phyloP scores from a whole-genome alignment of 1,140 invertebrate species.

The Pristionchus pacificus region DNA sequence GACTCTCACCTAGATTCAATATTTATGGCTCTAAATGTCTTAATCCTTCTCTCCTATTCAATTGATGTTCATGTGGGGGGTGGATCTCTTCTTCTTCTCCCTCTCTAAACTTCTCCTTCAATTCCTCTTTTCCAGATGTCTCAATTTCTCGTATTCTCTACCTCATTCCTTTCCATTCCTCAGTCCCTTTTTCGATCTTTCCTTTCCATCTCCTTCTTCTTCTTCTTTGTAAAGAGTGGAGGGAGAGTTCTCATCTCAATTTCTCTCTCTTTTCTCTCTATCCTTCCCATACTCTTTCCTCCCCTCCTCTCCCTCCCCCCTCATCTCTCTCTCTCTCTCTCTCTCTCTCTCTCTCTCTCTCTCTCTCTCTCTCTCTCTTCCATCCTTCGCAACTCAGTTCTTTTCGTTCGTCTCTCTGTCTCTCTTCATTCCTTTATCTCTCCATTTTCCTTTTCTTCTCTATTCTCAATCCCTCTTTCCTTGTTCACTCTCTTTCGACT shows the following conservation, averaged over 20 bases:
- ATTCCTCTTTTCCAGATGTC: slow-evolving; percentile 16
- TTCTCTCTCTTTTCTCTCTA: slow-evolving; percentile 5
- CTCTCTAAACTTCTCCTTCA: background rate
- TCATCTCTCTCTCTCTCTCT: too few species aligned
- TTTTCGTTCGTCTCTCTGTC: background rate
- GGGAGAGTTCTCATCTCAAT: too few species aligned
- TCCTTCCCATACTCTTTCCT: slow-evolving; percentile 3
- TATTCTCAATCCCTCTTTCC: background rate
- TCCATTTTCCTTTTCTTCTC: background rate
- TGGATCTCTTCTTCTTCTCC: slow-evolving; percentile 1
- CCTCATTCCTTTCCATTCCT: background rate
- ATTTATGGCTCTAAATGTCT: background rate
- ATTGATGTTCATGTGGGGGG: too few species aligned
- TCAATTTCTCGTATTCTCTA: background rate
- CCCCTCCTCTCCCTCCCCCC: too few species aligned
- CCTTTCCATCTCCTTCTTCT: background rate
- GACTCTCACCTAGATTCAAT: background rate
- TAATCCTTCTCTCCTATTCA: background rate
- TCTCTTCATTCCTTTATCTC: background rate
- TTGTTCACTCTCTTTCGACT: background rate
- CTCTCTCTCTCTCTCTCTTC: background rate
- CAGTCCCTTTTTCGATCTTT: background rate
- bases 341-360: background rate
- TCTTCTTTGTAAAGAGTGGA: background rate
- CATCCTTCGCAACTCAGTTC: background rate